Base-by-base conservation (phyloP, 2,888 invertebrate genomes). In the Ephialtes manifestator region DNA sequence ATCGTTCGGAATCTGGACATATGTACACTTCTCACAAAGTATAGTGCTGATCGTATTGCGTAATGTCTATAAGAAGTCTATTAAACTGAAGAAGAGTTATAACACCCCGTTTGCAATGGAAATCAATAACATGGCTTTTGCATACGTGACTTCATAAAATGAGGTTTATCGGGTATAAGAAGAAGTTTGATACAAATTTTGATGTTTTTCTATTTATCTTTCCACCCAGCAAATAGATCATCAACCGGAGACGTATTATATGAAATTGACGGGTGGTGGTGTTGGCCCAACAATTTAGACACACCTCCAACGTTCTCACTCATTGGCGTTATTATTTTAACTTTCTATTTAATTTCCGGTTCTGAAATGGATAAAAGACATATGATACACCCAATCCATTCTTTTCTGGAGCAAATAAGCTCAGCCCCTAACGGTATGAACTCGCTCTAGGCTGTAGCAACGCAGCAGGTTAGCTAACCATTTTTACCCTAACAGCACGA, bases 331-430 rank as follows among this genome's bases (percentile, higher is more conserved):
- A 87, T 90, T 90, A 89, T 90, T 89, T 85, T 87, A 88, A 87
- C 89, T 84, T 87, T 87, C 58, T 82, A 86, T 89, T 91, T 90
- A 91, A 92, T 92, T 92, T 92, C 91, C 92, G 91, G 89, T 89
- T 91, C 87, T 83, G 82, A 87, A 90, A 90, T 84, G 85, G 86
- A 87, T 87, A 82, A 60, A 31, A 1, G n/a, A 35, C 18, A 43
- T 68, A 74, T 67, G 24, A 68, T 65, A 43, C 51, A n/a, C 10
- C 35, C 51, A 77, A 80, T 67, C 20, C 39, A 48, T 53, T 68
- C 39, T 31, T 72, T 65, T 31, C 20, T 24, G 35, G 8, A 20
- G 13, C 20, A 24, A 20, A 20, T 15, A 71, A 15, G 15, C 31
- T n/a, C 39, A 53, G 39, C 71, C 55, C 55, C 48, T 53, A 2